Conservation (phyloP, 2,113 vertebrate species). For the Anolis carolinensis region DNA sequence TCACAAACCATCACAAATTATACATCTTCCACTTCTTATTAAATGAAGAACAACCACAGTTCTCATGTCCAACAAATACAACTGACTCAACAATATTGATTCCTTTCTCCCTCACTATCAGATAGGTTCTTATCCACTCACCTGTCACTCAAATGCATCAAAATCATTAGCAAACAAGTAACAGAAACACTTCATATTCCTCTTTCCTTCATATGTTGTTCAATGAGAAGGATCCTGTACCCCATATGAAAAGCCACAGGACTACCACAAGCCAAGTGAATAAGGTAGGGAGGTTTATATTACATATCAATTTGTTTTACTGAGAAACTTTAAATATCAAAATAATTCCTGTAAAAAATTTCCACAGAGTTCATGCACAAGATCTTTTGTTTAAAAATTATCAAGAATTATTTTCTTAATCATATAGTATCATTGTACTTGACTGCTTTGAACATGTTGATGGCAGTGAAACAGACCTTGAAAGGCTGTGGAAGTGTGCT, state of each 20-base stretch:
- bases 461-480: neutral
- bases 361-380: neutral
- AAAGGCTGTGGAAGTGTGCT: neutral
- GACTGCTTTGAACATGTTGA: neutral
- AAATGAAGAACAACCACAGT: neutral
- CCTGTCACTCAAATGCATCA: no score
- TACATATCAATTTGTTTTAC: neutral
- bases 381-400: neutral
- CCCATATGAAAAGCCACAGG: neutral
- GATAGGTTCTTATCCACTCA: no score
- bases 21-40: neutral
- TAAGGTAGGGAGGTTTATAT: no score
- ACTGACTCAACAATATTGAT: neutral
- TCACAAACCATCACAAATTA: neutral
- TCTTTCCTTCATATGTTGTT: neutral
- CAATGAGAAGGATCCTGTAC: neutral
- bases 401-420: neutral
- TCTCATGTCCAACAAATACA: neutral
- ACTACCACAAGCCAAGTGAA: neutral
- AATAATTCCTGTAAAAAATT: neutral
- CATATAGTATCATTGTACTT: neutral
- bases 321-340: neutral
- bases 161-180: no score
- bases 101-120: no score
- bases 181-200: no score